A percentile compares a stretch with the other conserved stretches of the same genome.
Conservation (phyloP, 2,888 invertebrate genomes). For the Idaea straminata region DNA sequence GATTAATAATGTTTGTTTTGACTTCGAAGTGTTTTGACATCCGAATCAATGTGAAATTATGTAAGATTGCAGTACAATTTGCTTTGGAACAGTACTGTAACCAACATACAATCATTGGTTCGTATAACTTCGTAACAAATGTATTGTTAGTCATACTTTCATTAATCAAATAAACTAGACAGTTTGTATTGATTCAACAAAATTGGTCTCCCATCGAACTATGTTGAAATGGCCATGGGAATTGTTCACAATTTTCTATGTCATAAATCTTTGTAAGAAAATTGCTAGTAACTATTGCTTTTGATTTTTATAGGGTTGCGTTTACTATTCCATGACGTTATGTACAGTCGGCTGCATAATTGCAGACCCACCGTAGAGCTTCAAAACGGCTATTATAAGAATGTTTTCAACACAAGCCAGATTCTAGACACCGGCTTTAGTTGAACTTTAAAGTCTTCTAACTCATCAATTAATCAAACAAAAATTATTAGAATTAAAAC, state of each 20-base stretch:
- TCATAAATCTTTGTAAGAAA: not conserved
- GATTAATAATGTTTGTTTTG: slow-evolving; percentile 4
- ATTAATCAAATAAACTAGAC: slow-evolving; percentile 61
- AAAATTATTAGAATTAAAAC: no score
- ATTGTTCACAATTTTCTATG: slow-evolving; percentile 11
- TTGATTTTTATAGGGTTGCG: not conserved
- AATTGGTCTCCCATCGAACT: slow-evolving; percentile 19
- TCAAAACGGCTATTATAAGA: no score
- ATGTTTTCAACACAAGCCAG: no score
- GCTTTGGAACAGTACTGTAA: slow-evolving; percentile 20
- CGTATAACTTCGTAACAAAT: slow-evolving; percentile 30
- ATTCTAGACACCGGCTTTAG: no score
- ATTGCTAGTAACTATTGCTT: not conserved
- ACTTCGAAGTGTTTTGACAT: slow-evolving; percentile 13
- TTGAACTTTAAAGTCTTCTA: no score
- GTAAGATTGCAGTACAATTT: slow-evolving; percentile 19
- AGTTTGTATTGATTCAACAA: slow-evolving; percentile 33
- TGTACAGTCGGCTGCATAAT: no score
- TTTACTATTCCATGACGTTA: no score
- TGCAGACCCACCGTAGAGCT: no score
- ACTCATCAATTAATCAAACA: no score
- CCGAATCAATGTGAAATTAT: slow-evolving; percentile 22
- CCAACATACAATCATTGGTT: slow-evolving; percentile 25
- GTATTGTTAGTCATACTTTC: slow-evolving; percentile 35
- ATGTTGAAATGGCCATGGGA: slow-evolving; percentile 19